Conservation (phyloP, 2,888 invertebrate species). For the Plusia festucae region DNA sequence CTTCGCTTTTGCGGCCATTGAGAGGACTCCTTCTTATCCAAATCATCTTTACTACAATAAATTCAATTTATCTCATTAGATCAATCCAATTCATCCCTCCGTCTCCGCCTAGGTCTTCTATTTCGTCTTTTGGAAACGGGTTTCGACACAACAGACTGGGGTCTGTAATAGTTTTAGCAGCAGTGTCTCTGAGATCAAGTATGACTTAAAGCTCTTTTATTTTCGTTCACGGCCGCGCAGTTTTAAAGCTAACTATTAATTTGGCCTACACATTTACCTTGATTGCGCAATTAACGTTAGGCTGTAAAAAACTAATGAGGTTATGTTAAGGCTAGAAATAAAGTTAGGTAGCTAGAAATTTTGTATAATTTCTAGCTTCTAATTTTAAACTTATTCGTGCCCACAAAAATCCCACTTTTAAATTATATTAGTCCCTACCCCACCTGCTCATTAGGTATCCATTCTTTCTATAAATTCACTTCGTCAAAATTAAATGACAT, state of each 20-base stretch:
- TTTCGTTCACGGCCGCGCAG: slow-evolving; percentile 1
- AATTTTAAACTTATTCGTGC: background rate
- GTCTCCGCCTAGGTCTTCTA: too few relatives aligned
- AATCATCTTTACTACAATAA: too few relatives aligned
- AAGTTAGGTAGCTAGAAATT: background rate
- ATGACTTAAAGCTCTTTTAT: slow-evolving; percentile 8
- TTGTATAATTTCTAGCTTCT: background rate
- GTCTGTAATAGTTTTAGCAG: too few relatives aligned
- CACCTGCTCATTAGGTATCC: background rate
- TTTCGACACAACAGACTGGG: too few relatives aligned
- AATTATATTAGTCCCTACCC: background rate
- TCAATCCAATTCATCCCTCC: too few relatives aligned
- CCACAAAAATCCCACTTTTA: background rate
- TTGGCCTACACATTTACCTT: too few relatives aligned
- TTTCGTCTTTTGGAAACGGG: too few relatives aligned
- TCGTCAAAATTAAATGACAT: background rate
- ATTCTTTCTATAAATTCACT: background rate
- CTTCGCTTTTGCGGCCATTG: too few relatives aligned
- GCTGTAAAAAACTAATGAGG: background rate
- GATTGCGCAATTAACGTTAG: too few relatives aligned
- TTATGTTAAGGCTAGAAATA: background rate
- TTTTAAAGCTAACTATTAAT: background rate
- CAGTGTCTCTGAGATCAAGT: too few relatives aligned
- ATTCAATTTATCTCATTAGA: too few relatives aligned
- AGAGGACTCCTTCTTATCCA: too few relatives aligned